A percentile compares a stretch with the other conserved stretches of the same genome.
These are phyloP conservation scores for Philantomba maxwellii DNA, from an alignment of 2,113 vertebrate species.

Conservation along the genomic window DNA sequence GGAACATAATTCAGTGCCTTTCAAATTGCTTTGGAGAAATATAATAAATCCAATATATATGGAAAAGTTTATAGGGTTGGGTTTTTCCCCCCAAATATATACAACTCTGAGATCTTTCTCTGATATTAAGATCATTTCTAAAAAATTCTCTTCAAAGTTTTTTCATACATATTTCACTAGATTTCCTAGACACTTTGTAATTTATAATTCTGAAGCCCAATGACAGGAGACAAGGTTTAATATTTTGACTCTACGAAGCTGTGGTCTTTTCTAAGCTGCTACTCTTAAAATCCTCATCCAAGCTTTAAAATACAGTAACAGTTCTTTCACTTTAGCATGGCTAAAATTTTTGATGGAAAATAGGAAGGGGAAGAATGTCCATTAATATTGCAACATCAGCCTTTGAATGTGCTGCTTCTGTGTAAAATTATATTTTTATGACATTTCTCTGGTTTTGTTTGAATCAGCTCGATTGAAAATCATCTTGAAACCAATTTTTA, in stretches of 20 bases:
- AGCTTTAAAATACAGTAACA: slow-evolving; percentile 37
- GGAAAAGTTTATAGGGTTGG: slow-evolving; percentile 62
- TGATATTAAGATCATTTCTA: slow-evolving; percentile 66
- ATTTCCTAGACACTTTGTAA: slow-evolving; percentile 37
- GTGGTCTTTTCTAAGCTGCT: slow-evolving; percentile 32
- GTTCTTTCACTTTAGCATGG: slow-evolving; percentile 10
- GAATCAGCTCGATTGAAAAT: slow-evolving; percentile 68
- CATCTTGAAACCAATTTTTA: slow-evolving; percentile 66
- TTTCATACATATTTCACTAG: slow-evolving; percentile 54
- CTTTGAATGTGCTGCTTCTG: slow-evolving; percentile 23
- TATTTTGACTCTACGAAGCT: slow-evolving; percentile 34
- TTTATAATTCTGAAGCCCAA: slow-evolving; percentile 57
- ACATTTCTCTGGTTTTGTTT: slow-evolving; percentile 62
- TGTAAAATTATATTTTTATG: slow-evolving; percentile 70
- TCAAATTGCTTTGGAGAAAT: slow-evolving; percentile 79
- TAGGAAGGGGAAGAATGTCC: neutral
- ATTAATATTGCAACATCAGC: slow-evolving; percentile 58
- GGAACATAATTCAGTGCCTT: slow-evolving; percentile 74
- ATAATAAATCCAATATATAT: slow-evolving; percentile 78
- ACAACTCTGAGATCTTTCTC: slow-evolving; percentile 44
- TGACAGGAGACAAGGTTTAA: neutral
- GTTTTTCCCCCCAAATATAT: slow-evolving; percentile 54
- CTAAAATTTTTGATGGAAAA: slow-evolving; percentile 42
- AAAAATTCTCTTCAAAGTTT: slow-evolving; percentile 46
- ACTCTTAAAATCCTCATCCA: slow-evolving; percentile 36